phyloP scores from a whole-genome alignment of 2,888 invertebrate genomes.

The Cylloceria caligata region DNA sequence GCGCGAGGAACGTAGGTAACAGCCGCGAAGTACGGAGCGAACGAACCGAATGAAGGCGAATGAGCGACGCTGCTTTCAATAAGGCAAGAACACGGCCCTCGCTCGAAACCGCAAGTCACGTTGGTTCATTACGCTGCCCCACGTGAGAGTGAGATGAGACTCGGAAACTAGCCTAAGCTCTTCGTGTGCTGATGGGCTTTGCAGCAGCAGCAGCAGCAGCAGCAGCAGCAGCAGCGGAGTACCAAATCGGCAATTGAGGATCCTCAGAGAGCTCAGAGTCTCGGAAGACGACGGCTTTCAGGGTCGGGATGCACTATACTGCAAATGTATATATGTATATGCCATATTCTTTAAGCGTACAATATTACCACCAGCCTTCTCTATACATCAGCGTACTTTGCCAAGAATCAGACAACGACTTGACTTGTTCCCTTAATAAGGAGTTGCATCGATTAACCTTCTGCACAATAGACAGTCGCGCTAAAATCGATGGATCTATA shows the following conservation, averaged over 20 bases:
- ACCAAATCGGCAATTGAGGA: conserved; percentile 28
- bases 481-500: neutral
- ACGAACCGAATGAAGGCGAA: conserved; percentile 69
- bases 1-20: conserved; percentile 47
- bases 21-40: conserved; percentile 44
- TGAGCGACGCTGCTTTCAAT: conserved; percentile 84
- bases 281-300: neutral
- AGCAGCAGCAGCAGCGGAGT: conserved; percentile 19
- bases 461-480: conserved; percentile 4
- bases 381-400: neutral
- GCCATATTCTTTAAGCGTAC: neutral
- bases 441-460: conserved; percentile 20
- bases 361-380: neutral
- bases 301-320: conserved; percentile 19
- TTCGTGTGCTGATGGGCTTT: conserved; percentile 51
- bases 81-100: conserved; percentile 81
- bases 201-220: conserved; percentile 29
- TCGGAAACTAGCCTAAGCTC: conserved; percentile 67
- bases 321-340: neutral
- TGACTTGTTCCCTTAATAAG: neutral
- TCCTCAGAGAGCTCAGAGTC: neutral
- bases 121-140: conserved; percentile 83
- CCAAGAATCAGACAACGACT: neutral
- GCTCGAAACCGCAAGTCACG: conserved; percentile 82
- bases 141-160: conserved; percentile 82